These are phyloP conservation scores for Pegea sp. DNA, from an alignment of 23 tunicate genomes.

Conservation along the genomic window DNA sequence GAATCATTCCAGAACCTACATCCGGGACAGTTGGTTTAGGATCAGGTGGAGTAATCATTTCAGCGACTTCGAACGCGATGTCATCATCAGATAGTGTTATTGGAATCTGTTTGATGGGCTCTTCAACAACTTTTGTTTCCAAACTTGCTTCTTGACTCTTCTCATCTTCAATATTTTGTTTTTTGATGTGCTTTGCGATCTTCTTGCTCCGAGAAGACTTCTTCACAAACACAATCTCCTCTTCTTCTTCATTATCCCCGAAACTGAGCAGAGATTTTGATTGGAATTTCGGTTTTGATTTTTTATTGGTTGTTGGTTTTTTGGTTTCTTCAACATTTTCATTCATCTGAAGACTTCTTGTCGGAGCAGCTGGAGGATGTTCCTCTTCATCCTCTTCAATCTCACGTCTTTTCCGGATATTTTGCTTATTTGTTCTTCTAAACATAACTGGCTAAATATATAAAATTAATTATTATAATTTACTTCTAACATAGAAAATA, in stretches of 20 bases:
- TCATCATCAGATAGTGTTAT: neutral
- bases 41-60: neutral
- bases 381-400: slow-evolving; percentile 20
- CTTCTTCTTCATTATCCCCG: slow-evolving; percentile 55
- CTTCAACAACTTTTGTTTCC: neutral
- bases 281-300: slow-evolving; percentile 7
- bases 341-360: too few species aligned
- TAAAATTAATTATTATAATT: too few species aligned
- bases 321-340: slow-evolving; percentile 1
- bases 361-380: neutral
- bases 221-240: slow-evolving; percentile 16
- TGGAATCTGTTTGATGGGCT: neutral
- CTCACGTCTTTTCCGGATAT: slow-evolving; percentile 22
- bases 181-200: slow-evolving; percentile 75
- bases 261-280: slow-evolving; percentile 52
- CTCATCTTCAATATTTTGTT: slow-evolving; percentile 34
- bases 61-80: neutral
- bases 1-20: slow-evolving; percentile 40
- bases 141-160: neutral
- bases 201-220: slow-evolving; percentile 70
- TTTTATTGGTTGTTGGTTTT: slow-evolving; percentile 20
- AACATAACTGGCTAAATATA: slow-evolving; percentile 36
- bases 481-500: too few species aligned
- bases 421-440: slow-evolving; percentile 19
- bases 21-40: slow-evolving; percentile 2